Conservation (phyloP, 2,113 vertebrate genomes). For the Tichodroma muraria region DNA sequence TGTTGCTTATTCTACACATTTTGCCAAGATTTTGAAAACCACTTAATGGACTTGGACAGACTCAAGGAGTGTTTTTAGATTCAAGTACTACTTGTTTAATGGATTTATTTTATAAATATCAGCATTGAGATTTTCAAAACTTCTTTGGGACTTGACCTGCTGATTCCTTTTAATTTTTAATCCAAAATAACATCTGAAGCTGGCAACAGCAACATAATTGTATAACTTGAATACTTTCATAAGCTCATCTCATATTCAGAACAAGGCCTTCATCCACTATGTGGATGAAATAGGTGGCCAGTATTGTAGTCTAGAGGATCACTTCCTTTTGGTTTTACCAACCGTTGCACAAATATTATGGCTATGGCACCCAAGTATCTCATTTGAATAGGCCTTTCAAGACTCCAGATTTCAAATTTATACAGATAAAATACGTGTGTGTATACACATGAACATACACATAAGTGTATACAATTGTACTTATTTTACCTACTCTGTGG, state of each 20-base stretch:
- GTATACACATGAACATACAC: neutral
- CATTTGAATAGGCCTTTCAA: neutral
- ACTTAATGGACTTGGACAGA: conserved; percentile 28
- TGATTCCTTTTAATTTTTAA: conserved; percentile 28
- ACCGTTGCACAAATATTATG: neutral
- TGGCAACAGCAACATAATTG: neutral
- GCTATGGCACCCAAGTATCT: neutral
- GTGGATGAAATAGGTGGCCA: neutral
- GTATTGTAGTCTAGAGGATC: neutral
- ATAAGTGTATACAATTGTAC: neutral
- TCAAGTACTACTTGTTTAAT: conserved; percentile 32
- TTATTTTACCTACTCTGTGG: neutral
- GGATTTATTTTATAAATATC: conserved; percentile 36
- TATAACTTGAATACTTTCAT: neutral
- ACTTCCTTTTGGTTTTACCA: neutral
- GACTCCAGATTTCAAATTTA: neutral
- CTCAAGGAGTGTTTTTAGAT: conserved; percentile 3
- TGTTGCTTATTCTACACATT: neutral
- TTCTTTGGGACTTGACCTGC: neutral
- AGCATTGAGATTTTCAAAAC: neutral
- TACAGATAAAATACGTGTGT: neutral
- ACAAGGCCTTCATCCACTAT: neutral
- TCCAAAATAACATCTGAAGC: neutral
- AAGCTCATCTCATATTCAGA: neutral
- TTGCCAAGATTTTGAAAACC: conserved; percentile 39